Base-by-base conservation (phyloP, 2,113 vertebrate genomes). In the Onychostruthus taczanowskii region DNA sequence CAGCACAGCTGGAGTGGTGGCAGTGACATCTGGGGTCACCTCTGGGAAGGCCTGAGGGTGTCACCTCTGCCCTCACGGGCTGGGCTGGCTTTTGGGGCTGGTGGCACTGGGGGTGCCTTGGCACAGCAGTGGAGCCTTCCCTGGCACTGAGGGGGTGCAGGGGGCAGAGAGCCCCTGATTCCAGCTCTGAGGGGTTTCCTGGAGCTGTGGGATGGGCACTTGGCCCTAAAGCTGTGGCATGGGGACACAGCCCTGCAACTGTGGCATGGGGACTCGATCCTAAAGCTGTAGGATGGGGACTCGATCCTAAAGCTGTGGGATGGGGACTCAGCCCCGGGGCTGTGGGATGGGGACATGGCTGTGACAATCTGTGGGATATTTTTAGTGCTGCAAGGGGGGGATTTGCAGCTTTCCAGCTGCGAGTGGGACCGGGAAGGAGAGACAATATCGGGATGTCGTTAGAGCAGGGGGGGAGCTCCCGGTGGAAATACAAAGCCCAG, bases 361-460 rank as follows among this genome's bases (percentile, higher is more conserved):
- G 35, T 6, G 16, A 50, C 63, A 35, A 68, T 89, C 44, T 9
- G 3, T 4, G 62, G 82, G 95, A 81, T 95, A 91, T 95, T 97
- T 69, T 95, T 95, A 78, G 96, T 30, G 90, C 87, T 4, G 28
- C 37, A 8, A 52, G 72, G 82, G n/a, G 62, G 68, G 94, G 94
- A 77, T 93, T 94, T 93, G 96, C 72, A 5, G 37, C 75, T 93
- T 95, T 81, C 94, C 96, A 96, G 96, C 96, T 97, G 95, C n/a
- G 83, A 89, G 89, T 6, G 18, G 93, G 86, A 64, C 68, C 94
- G 83, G 97, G 97, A 95, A 96, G 94, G 89, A 97, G 93, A 94
- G 95, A 96, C 91, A 97, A 97, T 97, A 73, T 95, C 82, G 94
- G 93, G 96, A 96, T 96, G 95, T 97, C 94, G 91, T 97, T 97